phyloP scores from a whole-genome alignment of 2,797 vertebrate genomes.

The Gobio occitaniae region DNA sequence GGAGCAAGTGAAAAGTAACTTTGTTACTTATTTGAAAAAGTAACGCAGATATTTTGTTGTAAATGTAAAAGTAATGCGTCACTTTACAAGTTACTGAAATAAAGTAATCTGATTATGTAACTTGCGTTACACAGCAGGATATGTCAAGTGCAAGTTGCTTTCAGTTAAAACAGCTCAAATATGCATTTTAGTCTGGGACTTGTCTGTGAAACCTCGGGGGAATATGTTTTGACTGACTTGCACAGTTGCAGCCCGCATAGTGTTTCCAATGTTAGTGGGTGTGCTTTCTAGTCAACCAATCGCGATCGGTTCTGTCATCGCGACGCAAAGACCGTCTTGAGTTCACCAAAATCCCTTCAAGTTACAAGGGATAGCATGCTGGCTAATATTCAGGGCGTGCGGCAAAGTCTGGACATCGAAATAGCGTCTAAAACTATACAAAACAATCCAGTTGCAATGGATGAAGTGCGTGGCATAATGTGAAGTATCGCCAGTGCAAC shows the following conservation, averaged over 20 bases:
- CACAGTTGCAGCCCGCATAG: conserved; percentile 2
- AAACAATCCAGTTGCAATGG: background rate
- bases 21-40: too few species aligned
- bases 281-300: conserved; percentile 52
- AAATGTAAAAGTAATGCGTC: too few species aligned
- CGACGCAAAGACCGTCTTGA: conserved; percentile 6
- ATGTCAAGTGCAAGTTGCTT: too few species aligned
- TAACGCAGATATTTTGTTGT: too few species aligned
- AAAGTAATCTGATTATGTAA: too few species aligned
- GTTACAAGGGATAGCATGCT: conserved; percentile 10
- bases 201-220: background rate
- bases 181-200: too few species aligned
- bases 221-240: conserved; percentile 16
- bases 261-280: background rate
- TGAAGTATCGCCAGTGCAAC: background rate
- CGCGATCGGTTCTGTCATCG: background rate
- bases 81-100: too few species aligned
- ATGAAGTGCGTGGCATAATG: background rate
- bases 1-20: too few species aligned
- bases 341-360: conserved; percentile 4
- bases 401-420: background rate
- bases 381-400: background rate
- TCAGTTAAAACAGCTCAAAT: too few species aligned
- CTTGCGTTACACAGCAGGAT: too few species aligned
- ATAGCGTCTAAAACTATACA: background rate